Conservation (phyloP, 37 sponge, comb jelly and placozoan genomes). For the Hexactinellida sp. region DNA sequence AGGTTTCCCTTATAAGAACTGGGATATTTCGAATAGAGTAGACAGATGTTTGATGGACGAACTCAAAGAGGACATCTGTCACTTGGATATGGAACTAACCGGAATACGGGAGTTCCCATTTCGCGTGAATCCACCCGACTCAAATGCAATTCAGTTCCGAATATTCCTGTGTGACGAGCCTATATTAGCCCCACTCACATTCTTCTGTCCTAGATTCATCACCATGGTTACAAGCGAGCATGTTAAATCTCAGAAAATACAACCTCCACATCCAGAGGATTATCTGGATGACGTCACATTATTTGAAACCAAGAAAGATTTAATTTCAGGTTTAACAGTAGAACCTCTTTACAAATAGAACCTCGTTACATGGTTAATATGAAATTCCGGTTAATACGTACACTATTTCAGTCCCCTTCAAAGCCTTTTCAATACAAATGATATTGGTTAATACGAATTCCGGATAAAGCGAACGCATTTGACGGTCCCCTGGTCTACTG, state of each 20-base stretch:
- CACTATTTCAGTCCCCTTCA: too few relatives aligned
- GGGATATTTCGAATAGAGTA: slow-evolving; percentile 28
- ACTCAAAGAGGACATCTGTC: slow-evolving; percentile 71
- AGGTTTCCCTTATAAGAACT: slow-evolving; percentile 59
- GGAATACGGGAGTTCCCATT: not conserved
- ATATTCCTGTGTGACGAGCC: not conserved
- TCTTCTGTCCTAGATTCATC: slow-evolving; percentile 5
- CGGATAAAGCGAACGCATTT: too few relatives aligned
- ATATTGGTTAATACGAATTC: too few relatives aligned
- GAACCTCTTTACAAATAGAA: too few relatives aligned
- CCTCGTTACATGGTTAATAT: too few relatives aligned
- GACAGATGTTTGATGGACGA: slow-evolving; percentile 57
- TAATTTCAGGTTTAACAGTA: not conserved
- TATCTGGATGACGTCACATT: not conserved
- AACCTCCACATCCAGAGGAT: not conserved
- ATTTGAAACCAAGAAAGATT: not conserved
- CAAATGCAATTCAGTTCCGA: not conserved
- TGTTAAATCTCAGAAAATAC: not conserved
- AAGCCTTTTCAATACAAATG: too few relatives aligned
- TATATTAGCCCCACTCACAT: not conserved
- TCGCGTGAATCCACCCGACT: not conserved
- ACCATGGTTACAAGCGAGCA: not conserved
- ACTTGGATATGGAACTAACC: slow-evolving; percentile 44
- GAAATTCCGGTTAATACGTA: too few relatives aligned
- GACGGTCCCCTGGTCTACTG: too few relatives aligned